These are phyloP conservation scores for Stenodera caucasica DNA, from an alignment of 2,888 invertebrate species.

Conservation along the genomic window DNA sequence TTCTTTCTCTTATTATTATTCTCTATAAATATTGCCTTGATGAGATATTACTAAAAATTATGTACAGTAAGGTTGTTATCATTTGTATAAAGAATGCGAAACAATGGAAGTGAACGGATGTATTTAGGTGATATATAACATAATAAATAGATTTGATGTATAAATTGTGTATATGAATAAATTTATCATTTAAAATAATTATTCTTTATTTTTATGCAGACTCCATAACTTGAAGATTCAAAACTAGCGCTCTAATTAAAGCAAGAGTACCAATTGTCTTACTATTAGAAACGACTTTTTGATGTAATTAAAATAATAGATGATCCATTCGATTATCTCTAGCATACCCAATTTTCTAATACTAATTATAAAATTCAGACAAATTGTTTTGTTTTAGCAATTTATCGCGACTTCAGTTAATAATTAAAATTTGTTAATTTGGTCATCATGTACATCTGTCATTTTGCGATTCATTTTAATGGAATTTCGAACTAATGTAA, in stretches of 20 bases:
- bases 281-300: too few species aligned
- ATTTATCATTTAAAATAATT: slow-evolving; percentile 16
- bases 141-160: slow-evolving; percentile 27
- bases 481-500: background rate
- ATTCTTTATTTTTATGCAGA: background rate
- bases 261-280: too few species aligned
- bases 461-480: background rate
- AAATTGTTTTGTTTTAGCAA: background rate
- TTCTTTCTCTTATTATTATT: slow-evolving; percentile 23
- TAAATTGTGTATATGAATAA: slow-evolving; percentile 32
- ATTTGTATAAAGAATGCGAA: slow-evolving; percentile 16
- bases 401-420: background rate
- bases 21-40: slow-evolving; percentile 19
- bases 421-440: background rate
- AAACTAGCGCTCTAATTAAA: background rate
- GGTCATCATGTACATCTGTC: background rate
- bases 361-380: background rate
- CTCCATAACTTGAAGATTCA: background rate
- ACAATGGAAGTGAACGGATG: slow-evolving; percentile 20
- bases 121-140: slow-evolving; percentile 23
- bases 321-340: too few species aligned
- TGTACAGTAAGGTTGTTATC: slow-evolving; percentile 21
- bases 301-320: too few species aligned
- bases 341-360: too few species aligned
- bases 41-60: slow-evolving; percentile 7